Conservation (phyloP, 2,113 vertebrate genomes). For the Ascaphus truei region DNA sequence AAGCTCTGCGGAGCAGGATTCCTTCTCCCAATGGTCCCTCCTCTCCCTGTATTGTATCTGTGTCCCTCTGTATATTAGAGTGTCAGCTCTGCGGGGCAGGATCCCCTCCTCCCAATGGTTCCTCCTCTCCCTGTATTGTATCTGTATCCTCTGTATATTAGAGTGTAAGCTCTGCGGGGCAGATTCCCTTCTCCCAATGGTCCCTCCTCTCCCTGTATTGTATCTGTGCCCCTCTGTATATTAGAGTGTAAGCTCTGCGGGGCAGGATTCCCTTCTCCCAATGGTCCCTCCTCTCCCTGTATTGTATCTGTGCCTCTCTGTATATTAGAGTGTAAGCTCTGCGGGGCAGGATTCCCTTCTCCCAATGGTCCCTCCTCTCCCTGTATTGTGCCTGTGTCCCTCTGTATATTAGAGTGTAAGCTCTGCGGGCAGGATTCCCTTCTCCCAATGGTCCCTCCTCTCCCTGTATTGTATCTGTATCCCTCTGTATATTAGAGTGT, state of each 20-base stretch:
- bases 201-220: neutral
- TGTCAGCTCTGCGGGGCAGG: neutral
- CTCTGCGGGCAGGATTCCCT: neutral
- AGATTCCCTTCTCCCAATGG: neutral
- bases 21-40: too few relatives aligned
- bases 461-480: neutral
- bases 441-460: neutral
- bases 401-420: too few relatives aligned
- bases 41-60: too few relatives aligned
- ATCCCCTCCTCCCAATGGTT: too few relatives aligned
- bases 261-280: neutral
- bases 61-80: neutral
- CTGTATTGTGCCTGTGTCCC: neutral
- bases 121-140: too few relatives aligned
- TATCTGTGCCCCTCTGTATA: neutral
- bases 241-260: neutral
- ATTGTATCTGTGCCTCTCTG: neutral
- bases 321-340: neutral
- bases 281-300: neutral
- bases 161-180: neutral
- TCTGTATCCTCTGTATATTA: neutral
- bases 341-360: neutral
- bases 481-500: neutral
- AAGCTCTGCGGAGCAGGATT: too few relatives aligned
- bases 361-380: neutral